Base-by-base conservation (phyloP, 2,113 vertebrate species). In the Antigone vipio region DNA sequence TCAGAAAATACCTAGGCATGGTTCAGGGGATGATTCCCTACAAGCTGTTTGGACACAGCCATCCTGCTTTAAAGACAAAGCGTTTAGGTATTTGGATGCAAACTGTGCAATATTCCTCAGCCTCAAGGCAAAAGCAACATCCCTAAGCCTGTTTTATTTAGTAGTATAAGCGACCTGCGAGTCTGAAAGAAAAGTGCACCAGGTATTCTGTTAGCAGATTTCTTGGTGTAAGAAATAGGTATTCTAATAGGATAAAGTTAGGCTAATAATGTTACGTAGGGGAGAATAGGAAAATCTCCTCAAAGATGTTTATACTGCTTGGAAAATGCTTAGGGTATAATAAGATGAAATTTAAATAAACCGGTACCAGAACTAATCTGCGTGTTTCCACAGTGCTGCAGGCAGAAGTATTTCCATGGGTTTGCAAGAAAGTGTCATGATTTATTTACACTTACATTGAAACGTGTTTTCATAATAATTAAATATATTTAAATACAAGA, bases 91-190 rank as follows among this genome's bases (percentile, higher is more conserved):
- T 26, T 34, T 73, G 77, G 27, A 50, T n/a, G 26, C 38, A 27
- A 83, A 34, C 4, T 20, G 50, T 4, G n/a, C 2, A 6, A 50
- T 22, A 53, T 5, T 26, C 17, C 59, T 44, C 22, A 59, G 63
- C 47, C 72, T 66, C 13, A 2, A 64, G 29, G 72, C 42, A 75
- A 81, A 38, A 88, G 83, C 45, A 52, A 17, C 56, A 52, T 10
- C 50, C 50, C 62, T 30, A 22, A 34, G 8, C 13, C 27, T 12
- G 32, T 5, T 69, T 44, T 11, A 16, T 49, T 64, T 24, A 11
- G 50, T 2, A 15, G n/a, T 19, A 6, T 9, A 47, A 62, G 23
- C 0, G 2, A 49, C 69, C 47, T 18, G 9, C 14, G 12, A 38
- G 42, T 8, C 64, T 71, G 72, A 66, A 53, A 47, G 90, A 21